Conservation (phyloP, 1,140 invertebrate genomes). For the Varroa destructor region DNA sequence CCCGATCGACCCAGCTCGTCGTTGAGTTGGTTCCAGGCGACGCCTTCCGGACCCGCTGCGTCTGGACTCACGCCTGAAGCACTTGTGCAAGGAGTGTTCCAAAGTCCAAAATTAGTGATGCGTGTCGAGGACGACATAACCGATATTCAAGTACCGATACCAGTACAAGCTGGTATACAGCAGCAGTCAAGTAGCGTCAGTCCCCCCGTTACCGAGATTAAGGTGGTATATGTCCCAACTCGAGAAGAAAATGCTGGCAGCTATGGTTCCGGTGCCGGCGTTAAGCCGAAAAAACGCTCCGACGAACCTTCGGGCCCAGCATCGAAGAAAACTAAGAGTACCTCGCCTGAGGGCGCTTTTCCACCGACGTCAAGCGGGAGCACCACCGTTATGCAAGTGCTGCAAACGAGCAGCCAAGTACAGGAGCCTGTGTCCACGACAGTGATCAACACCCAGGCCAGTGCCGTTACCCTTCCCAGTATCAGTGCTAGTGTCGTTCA, state of each 20-base stretch:
- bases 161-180: background rate
- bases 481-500: slow-evolving; percentile 23
- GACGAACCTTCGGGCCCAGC: slow-evolving; percentile 3
- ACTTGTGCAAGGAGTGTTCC: slow-evolving; percentile 19
- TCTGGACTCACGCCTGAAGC: slow-evolving; percentile 17
- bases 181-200: background rate
- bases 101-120: slow-evolving; percentile 16
- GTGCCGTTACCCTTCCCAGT: slow-evolving; percentile 24
- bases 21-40: slow-evolving; percentile 23
- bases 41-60: slow-evolving; percentile 16
- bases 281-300: slow-evolving; percentile 21
- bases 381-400: slow-evolving; percentile 27
- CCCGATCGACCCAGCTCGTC: slow-evolving; percentile 18
- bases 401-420: slow-evolving; percentile 21
- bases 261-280: background rate
- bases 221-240: slow-evolving; percentile 11
- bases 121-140: slow-evolving; percentile 16
- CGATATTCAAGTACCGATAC: slow-evolving; percentile 21
- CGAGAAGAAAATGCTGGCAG: background rate
- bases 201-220: slow-evolving; percentile 19
- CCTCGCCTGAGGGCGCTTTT: slow-evolving; percentile 7
- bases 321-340: slow-evolving; percentile 19
- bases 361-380: background rate
- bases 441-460: slow-evolving; percentile 26
- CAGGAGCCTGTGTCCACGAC: slow-evolving; percentile 13